These are phyloP conservation scores for Drosophila subobscura DNA, from an alignment of 1,140 invertebrate species.

Conservation along the genomic window DNA sequence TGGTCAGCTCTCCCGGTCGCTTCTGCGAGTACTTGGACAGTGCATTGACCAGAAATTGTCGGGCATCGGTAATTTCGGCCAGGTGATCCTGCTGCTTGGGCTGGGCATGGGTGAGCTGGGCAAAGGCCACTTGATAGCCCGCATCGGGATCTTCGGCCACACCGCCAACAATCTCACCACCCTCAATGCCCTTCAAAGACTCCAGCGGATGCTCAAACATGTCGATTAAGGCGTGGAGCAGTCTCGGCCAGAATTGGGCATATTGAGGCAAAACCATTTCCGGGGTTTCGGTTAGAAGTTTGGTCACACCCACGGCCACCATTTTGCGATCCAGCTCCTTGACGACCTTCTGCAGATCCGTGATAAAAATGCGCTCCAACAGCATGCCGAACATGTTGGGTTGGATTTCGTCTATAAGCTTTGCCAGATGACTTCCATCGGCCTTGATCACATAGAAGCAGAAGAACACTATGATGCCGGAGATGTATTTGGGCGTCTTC, in stretches of 20 bases:
- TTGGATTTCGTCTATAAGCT: conserved; percentile 94
- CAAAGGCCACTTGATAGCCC: conserved; percentile 95
- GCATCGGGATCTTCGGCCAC: conserved; percentile 88
- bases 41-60: conserved; percentile 88
- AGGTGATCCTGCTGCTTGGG: conserved; percentile 90
- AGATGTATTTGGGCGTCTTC: conserved; percentile 97
- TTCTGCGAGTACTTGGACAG: conserved; percentile 87
- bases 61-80: conserved; percentile 86
- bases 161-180: conserved; percentile 90
- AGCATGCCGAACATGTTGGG: conserved; percentile 97
- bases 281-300: conserved; percentile 91
- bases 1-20: conserved; percentile 86
- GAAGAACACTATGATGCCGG: conserved; percentile 95
- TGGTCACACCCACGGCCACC: conserved; percentile 93
- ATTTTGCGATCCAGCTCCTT: conserved; percentile 94
- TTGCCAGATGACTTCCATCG: conserved; percentile 88
- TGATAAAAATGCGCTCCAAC: conserved; percentile 92
- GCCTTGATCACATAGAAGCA: conserved; percentile 92
- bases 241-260: conserved; percentile 79
- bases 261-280: conserved; percentile 72
- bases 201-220: conserved; percentile 95
- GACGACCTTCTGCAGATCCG: conserved; percentile 93
- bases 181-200: conserved; percentile 88
- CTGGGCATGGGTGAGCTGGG: conserved; percentile 93
- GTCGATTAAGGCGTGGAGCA: conserved; percentile 90